These are phyloP conservation scores for Euplexia lucipara DNA, from an alignment of 2,888 invertebrate genomes.

Conservation along the genomic window DNA sequence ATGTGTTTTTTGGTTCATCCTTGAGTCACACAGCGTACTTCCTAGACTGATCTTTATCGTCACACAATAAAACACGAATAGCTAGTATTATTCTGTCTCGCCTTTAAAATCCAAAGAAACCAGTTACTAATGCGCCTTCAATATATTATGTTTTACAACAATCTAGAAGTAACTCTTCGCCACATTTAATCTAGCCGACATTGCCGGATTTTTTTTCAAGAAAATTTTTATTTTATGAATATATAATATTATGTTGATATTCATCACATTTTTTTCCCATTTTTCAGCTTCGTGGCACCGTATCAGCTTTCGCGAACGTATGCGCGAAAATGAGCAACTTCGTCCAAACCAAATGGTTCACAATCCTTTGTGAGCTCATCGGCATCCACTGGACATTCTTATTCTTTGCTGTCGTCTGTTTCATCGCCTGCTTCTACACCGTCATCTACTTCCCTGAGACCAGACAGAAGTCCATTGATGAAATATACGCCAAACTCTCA, in stretches of 20 bases:
- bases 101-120: no score
- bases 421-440: conserved; percentile 81
- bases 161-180: neutral
- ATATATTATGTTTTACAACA: no score
- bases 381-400: conserved; percentile 87
- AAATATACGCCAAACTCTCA: conserved; percentile 82
- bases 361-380: conserved; percentile 78
- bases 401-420: conserved; percentile 82
- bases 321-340: conserved; percentile 87
- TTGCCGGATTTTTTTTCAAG: no score
- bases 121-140: neutral
- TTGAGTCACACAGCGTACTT: no score
- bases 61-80: no score
- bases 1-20: no score
- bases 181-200: neutral
- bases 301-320: conserved; percentile 85
- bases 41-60: no score
- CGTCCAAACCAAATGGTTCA: conserved; percentile 87
- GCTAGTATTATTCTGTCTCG: no score
- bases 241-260: neutral
- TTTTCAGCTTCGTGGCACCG: conserved; percentile 85
- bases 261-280: conserved; percentile 4
- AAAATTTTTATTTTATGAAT: no score
- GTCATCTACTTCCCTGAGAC: conserved; percentile 84
- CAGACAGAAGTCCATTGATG: conserved; percentile 81